These are phyloP conservation scores for Epistrophe eligans DNA, from an alignment of 2,888 invertebrate species.

Conservation along the genomic window DNA sequence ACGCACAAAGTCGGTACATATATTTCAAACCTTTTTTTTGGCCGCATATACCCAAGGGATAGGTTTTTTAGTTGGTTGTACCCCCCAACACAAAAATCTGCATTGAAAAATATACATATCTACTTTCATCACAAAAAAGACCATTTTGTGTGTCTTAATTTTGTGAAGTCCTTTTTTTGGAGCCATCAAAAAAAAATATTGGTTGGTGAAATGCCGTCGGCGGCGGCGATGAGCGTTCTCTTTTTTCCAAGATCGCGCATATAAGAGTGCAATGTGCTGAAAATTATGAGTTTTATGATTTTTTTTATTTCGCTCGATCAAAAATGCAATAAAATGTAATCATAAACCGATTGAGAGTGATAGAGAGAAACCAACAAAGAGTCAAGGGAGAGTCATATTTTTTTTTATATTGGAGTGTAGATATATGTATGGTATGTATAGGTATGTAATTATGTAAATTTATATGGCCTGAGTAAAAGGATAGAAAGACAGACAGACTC, in stretches of 20 bases:
- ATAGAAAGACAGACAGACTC: slow-evolving; percentile 27
- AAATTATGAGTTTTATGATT: slow-evolving; percentile 63
- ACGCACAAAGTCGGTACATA: background rate
- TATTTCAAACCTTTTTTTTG: slow-evolving; percentile 10
- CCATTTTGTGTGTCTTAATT: slow-evolving; percentile 71
- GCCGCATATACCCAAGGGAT: background rate
- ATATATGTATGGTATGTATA: background rate
- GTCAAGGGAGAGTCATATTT: background rate
- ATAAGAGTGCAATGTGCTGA: slow-evolving; percentile 56
- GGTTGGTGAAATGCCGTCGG: background rate
- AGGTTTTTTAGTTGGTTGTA: background rate
- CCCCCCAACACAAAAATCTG: background rate
- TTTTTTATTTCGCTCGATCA: slow-evolving; percentile 67
- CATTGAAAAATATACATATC: background rate
- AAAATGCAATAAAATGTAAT: slow-evolving; percentile 70
- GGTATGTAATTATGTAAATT: slow-evolving; percentile 70
- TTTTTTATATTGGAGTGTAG: background rate
- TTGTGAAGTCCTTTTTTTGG: slow-evolving; percentile 24
- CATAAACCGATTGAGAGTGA: slow-evolving; percentile 51
- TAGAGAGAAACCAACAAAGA: background rate
- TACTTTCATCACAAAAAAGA: slow-evolving; percentile 6
- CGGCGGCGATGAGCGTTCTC: slow-evolving; percentile 5
- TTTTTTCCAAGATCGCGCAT: slow-evolving; percentile 7
- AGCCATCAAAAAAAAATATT: background rate
- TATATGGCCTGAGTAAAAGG: slow-evolving; percentile 51